Conservation (phyloP, 2,113 vertebrate genomes). For the Semnornis frantzii region DNA sequence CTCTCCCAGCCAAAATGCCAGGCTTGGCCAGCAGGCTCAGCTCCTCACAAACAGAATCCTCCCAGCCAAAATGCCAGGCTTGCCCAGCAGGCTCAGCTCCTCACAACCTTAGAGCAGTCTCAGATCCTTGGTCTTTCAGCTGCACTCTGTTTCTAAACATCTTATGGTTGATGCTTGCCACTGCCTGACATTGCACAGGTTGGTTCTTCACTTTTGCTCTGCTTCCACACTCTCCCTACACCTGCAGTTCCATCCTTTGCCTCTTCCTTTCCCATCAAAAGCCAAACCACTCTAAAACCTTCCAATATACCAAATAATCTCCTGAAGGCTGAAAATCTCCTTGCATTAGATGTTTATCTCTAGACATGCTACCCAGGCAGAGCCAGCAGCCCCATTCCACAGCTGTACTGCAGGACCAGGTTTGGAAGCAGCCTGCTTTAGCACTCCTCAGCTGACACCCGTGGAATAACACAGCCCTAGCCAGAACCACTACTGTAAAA, state of each 20-base stretch:
- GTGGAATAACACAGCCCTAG: background rate
- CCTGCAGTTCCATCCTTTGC: background rate
- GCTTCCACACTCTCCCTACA: background rate
- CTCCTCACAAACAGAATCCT: background rate
- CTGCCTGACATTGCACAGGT: background rate
- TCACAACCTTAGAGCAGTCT: background rate
- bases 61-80: background rate
- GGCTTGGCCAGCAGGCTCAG: background rate
- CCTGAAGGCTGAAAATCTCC: background rate
- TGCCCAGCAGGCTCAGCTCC: background rate
- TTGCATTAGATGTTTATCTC: rapidly evolving
- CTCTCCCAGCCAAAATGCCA: no score
- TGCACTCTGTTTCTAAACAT: background rate
- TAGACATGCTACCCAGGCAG: background rate
- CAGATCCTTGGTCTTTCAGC: background rate
- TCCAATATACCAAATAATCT: rapidly evolving
- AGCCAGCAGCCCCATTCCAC: rapidly evolving
- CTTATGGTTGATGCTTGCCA: background rate
- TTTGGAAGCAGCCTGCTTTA: rapidly evolving
- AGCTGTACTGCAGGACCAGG: rapidly evolving
- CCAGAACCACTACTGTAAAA: background rate
- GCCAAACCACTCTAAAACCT: background rate
- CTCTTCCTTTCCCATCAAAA: background rate
- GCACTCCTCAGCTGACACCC: rapidly evolving
- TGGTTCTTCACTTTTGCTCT: background rate